Evolutionary conservation across 1,140 invertebrate genomes (phyloP).

Genomic region (Meloidogyne floridensis): DNA sequence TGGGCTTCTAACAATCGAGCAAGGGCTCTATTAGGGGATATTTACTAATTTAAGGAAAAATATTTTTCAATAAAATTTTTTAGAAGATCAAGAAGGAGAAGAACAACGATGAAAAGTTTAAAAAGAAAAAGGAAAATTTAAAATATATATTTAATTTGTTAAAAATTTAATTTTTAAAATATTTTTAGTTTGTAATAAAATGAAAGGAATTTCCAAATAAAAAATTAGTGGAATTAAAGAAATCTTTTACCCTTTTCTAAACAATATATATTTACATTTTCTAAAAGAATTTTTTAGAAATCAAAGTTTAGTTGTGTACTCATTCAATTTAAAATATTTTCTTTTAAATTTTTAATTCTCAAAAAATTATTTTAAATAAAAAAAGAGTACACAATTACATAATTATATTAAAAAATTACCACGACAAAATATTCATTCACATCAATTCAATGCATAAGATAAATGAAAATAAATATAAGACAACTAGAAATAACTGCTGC

Average conservation of each 20-base stretch:
- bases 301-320: too few species aligned
- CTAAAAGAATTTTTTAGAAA: too few species aligned
- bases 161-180: too few species aligned
- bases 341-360: too few species aligned
- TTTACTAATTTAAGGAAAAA: background rate
- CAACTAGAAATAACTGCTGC: constrained; percentile 67
- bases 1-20: too few species aligned
- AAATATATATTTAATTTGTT: too few species aligned
- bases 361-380: too few species aligned
- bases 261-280: background rate
- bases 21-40: too few species aligned
- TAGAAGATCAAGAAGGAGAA: constrained; percentile 5
- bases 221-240: background rate
- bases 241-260: background rate
- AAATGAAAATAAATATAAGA: constrained; percentile 68
- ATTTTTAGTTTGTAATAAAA: too few species aligned
- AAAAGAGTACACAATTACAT: background rate
- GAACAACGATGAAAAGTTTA: constrained; percentile 6
- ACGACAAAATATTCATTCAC: background rate
- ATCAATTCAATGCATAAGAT: constrained; percentile 66
- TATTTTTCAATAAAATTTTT: background rate
- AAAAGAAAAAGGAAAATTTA: background rate
- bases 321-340: background rate
- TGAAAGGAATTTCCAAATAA: too few species aligned
- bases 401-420: constrained; percentile 1